Conservation (phyloP, 2,888 invertebrate species). For the Dastarcus helophoroides region DNA sequence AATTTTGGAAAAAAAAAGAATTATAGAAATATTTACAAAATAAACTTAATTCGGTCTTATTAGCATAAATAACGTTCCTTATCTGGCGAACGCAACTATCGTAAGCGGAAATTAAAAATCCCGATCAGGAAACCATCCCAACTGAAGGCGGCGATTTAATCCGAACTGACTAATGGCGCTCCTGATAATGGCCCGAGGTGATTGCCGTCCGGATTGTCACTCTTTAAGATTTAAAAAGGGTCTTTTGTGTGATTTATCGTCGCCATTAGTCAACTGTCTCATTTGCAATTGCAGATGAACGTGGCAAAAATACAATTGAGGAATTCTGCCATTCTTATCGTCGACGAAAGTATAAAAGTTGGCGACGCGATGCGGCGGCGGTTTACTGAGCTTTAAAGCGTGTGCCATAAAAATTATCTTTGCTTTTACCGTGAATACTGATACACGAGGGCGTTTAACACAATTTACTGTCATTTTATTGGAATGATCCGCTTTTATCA, state of each 20-base stretch:
- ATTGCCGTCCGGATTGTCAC: constrained; percentile 27
- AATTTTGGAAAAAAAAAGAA: too few relatives aligned
- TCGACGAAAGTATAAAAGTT: too few relatives aligned
- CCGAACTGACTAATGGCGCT: constrained; percentile 32
- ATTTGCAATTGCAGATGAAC: constrained; percentile 28
- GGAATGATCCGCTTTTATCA: too few relatives aligned
- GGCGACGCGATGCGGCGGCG: too few relatives aligned
- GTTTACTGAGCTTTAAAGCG: too few relatives aligned
- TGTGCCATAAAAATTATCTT: too few relatives aligned
- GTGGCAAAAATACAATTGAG: constrained; percentile 20
- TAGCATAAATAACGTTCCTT: constrained; percentile 12
- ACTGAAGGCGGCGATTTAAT: constrained; percentile 29
- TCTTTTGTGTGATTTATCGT: constrained; percentile 31
- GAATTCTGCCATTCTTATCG: constrained; percentile 10
- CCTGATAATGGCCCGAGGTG: constrained; percentile 29
- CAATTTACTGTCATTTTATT: too few relatives aligned
- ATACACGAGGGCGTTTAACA: too few relatives aligned
- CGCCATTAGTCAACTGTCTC: constrained; percentile 30
- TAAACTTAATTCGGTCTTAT: too few relatives aligned
- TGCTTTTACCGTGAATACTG: too few relatives aligned
- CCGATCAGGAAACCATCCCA: constrained; percentile 28
- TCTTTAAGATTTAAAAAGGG: constrained; percentile 26
- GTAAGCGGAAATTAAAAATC: constrained; percentile 30
- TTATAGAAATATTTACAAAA: too few relatives aligned
- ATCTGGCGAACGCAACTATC: constrained; percentile 8